phyloP scores from a whole-genome alignment of 2,113 vertebrate genomes.

The Thamnaconus septentrionalis region DNA sequence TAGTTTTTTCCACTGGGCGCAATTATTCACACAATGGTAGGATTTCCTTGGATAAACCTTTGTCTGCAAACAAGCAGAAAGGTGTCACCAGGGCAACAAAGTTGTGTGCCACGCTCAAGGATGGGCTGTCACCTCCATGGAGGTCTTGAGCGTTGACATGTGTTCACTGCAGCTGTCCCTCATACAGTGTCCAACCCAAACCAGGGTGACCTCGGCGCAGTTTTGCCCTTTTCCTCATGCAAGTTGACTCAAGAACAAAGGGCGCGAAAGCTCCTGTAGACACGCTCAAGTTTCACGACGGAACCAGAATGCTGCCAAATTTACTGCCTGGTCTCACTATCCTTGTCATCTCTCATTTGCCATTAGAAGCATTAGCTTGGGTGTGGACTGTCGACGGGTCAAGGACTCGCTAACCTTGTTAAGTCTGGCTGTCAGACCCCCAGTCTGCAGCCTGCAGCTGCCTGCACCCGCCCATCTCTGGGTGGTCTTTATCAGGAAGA shows the following conservation, averaged over 20 bases:
- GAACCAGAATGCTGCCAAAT: constrained; percentile 3
- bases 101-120: constrained; percentile 23
- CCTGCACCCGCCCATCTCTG: constrained; percentile 27
- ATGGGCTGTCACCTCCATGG: constrained; percentile 29
- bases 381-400: constrained; percentile 15
- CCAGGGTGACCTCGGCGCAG: neutral
- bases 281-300: constrained; percentile 9
- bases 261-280: neutral
- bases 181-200: constrained; percentile 8
- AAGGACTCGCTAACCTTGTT: constrained; percentile 34
- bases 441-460: constrained; percentile 37
- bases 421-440: constrained; percentile 22
- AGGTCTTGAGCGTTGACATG: constrained; percentile 42
- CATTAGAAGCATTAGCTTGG: constrained; percentile 14
- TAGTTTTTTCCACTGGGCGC: constrained; percentile 20
- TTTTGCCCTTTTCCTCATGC: neutral
- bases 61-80: constrained; percentile 46
- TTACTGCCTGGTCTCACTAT: constrained; percentile 5
- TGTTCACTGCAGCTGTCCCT: constrained; percentile 57
- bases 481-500: constrained; percentile 56
- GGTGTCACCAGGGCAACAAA: constrained; percentile 12
- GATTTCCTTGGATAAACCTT: constrained; percentile 41
- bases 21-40: constrained; percentile 35
- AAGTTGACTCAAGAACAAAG: constrained; percentile 3
- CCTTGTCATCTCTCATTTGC: constrained; percentile 6